Evolutionary conservation across 2,797 vertebrate genomes (phyloP).

Genomic region (Onychomys arenicola): DNA sequence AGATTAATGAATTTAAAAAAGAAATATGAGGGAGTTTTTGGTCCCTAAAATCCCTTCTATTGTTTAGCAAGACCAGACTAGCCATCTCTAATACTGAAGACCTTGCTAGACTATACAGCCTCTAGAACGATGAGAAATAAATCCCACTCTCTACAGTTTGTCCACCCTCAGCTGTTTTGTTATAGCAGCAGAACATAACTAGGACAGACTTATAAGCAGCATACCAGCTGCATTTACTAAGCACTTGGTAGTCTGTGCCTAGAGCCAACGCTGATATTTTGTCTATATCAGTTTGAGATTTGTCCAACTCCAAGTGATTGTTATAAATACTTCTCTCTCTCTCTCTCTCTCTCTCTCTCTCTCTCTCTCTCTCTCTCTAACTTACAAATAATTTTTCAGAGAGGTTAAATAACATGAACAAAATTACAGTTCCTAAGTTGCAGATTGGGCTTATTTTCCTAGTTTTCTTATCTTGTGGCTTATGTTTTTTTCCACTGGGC

Average conservation of each 20-base stretch:
- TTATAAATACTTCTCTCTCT: background rate
- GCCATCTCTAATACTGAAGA: background rate
- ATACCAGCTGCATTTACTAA: background rate
- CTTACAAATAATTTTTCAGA: slow-evolving; percentile 48
- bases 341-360: too few species aligned
- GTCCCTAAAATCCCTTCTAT: background rate
- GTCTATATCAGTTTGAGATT: background rate
- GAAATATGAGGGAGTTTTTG: background rate
- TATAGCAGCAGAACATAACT: background rate
- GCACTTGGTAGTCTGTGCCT: background rate
- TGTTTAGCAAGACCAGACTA: background rate
- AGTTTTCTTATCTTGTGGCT: background rate
- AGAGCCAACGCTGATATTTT: background rate
- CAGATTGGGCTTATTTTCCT: background rate
- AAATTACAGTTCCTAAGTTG: background rate
- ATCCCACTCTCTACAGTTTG: background rate
- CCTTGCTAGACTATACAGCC: background rate
- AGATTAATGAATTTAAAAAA: background rate
- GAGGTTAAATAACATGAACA: background rate
- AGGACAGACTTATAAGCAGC: background rate
- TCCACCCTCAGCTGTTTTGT: background rate
- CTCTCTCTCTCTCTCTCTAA: background rate
- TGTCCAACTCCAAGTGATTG: background rate
- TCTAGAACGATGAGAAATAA: background rate
- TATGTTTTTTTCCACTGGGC: background rate